Evolutionary conservation across 1,140 invertebrate genomes (phyloP).

Genomic region (Halictus rubicundus): DNA sequence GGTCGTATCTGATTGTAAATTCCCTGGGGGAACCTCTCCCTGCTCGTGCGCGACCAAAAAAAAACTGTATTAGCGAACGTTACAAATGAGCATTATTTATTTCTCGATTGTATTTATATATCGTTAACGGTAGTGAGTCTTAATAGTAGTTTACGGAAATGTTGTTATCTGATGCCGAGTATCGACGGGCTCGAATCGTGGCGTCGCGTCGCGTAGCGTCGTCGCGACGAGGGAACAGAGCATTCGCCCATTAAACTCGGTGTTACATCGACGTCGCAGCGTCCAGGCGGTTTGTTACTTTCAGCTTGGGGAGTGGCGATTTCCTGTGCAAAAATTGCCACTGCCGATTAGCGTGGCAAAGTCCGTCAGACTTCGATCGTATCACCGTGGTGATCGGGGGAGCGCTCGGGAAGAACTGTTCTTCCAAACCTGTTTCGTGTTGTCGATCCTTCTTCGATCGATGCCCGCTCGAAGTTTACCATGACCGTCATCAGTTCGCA

Average conservation of each 20-base stretch:
- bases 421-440: too few species aligned
- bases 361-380: slow-evolving; percentile 11
- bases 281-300: slow-evolving; percentile 15
- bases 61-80: slow-evolving; percentile 52
- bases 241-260: slow-evolving; percentile 11
- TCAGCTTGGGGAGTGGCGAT: slow-evolving; percentile 25
- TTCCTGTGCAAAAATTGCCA: slow-evolving; percentile 39
- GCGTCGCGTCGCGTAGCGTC: too few species aligned
- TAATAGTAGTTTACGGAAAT: slow-evolving; percentile 54
- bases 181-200: slow-evolving; percentile 27
- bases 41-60: slow-evolving; percentile 39
- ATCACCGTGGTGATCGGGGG: slow-evolving; percentile 27
- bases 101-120: slow-evolving; percentile 63
- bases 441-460: too few species aligned
- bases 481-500: too few species aligned
- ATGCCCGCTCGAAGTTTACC: too few species aligned
- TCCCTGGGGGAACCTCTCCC: background rate
- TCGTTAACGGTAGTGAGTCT: slow-evolving; percentile 56
- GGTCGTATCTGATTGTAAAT: background rate
- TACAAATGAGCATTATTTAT: slow-evolving; percentile 62
- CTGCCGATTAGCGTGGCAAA: slow-evolving; percentile 28
- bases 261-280: slow-evolving; percentile 23
- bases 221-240: too few species aligned
- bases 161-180: slow-evolving; percentile 59
- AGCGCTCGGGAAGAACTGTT: background rate